These are phyloP conservation scores for Ptychobarbus kaznakovi DNA, from an alignment of 2,797 vertebrate genomes.

Conservation along the genomic window DNA sequence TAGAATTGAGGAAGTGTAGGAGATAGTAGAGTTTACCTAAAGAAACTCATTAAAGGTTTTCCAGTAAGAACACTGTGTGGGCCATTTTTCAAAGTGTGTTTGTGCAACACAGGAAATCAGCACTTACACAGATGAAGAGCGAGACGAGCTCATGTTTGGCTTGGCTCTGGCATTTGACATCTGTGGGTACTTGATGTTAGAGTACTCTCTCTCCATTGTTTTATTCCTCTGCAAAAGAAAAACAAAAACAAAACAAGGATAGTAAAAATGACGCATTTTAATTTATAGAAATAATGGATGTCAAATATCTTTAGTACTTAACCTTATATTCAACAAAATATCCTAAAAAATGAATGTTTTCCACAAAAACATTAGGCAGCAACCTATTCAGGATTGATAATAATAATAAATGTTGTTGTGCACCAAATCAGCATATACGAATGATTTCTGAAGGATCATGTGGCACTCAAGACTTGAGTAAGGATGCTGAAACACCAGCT, in stretches of 20 bases:
- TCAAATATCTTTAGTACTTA: constrained; percentile 3
- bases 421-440: background rate
- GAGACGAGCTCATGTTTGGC: constrained; percentile 73
- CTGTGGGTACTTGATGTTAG: constrained; percentile 83
- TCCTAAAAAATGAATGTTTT: background rate
- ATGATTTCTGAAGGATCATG: background rate
- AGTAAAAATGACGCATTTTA: constrained; percentile 7
- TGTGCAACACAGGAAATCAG: constrained; percentile 1
- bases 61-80: constrained; percentile 34
- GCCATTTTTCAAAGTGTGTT: constrained; percentile 17
- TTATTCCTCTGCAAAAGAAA: constrained; percentile 75
- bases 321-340: background rate
- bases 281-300: background rate
- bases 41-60: constrained; percentile 26
- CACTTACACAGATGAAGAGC: constrained; percentile 79
- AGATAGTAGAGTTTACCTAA: constrained; percentile 37
- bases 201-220: constrained; percentile 84
- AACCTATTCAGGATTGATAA: background rate
- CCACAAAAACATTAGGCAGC: background rate
- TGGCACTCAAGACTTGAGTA: background rate
- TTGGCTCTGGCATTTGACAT: constrained; percentile 80
- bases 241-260: constrained; percentile 9
- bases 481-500: background rate
- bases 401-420: background rate
- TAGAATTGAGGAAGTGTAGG: constrained; percentile 42